Evolutionary conservation across 2,888 invertebrate species (phyloP), one percentile per base, ranked within the genome.

Genomic region (Melipona beecheii): DNA sequence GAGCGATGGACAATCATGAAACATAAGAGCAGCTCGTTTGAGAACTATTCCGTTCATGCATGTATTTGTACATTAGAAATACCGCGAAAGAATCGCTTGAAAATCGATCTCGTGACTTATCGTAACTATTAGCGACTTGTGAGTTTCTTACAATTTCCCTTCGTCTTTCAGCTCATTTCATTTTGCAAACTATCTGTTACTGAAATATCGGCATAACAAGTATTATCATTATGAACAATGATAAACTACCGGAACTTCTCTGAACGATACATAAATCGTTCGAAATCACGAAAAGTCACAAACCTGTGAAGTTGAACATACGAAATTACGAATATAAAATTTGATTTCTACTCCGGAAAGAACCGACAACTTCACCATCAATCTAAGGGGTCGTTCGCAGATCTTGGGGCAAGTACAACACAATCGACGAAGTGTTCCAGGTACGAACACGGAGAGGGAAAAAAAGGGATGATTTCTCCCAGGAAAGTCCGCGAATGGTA

Each of bases 1-100:
- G 71, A 62, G 24, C 75, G 69, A 75, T 78, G 77, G 74, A 81
- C 81, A 78, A 89, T 87, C 89, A 89, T 89, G 87, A 89, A 87
- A 83, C 77, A 73, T 86, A 82, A 86, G 65, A 73, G 60, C 72
- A 31, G 24, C 72, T 62, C 73, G 70, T 68, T 75, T 64, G 17
- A 15, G 43, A 19, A 52, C 27, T 21, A 56, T 75, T 60, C 62
- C n/a, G 54, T 81, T 78, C 43, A 27, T 27, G 15, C 56, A 27
- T 60, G 9, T 52, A 68, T 70, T 75, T 52, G n/a, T 56, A 31
- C 17, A n/a, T 69, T 64, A 62, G 73, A 66, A 56, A 70, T 60
- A n/a, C 49, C 11, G 2, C 31, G 43, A 31, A 2, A 9, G 31
- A 31, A 31, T 31, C 31, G 4, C 11, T 6, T n/a, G 6, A 13